These are phyloP conservation scores for Aplysina aerophoba DNA, from an alignment of 37 sponge, comb jelly and placozoan species.

Conservation along the genomic window DNA sequence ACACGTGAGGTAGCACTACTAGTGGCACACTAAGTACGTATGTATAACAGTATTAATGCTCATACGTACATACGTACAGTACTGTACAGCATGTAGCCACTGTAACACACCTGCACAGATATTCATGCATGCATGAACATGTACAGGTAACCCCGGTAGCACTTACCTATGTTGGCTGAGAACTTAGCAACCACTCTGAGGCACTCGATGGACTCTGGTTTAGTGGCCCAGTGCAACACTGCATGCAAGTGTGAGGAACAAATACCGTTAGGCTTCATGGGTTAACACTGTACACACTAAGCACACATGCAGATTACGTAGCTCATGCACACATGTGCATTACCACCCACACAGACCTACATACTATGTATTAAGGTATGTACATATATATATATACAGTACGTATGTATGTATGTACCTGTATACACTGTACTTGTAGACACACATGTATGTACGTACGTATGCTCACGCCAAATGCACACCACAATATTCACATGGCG, in stretches of 20 bases:
- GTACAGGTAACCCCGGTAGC: neutral
- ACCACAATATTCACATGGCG: neutral
- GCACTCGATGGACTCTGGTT: conserved; percentile 48
- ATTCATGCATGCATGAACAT: neutral
- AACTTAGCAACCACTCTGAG: conserved; percentile 35
- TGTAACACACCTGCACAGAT: conserved; percentile 8
- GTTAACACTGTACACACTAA: no score
- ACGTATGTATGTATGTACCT: no score
- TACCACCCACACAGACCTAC: neutral
- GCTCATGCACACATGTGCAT: neutral
- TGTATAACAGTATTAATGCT: neutral
- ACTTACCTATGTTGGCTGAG: conserved; percentile 31
- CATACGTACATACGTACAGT: conserved; percentile 5
- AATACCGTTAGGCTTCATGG: no score
- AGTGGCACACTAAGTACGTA: neutral
- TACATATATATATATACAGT: conserved; percentile 1
- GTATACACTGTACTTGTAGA: neutral
- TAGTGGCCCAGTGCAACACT: conserved; percentile 51
- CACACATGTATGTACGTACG: conserved; percentile 2
- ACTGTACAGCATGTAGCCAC: no score
- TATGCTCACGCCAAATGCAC: neutral
- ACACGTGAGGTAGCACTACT: neutral
- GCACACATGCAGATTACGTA: no score
- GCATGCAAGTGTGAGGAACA: neutral
- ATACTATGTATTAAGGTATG: neutral